phyloP scores from a whole-genome alignment of 2,888 invertebrate genomes.

The Muscina levida region DNA sequence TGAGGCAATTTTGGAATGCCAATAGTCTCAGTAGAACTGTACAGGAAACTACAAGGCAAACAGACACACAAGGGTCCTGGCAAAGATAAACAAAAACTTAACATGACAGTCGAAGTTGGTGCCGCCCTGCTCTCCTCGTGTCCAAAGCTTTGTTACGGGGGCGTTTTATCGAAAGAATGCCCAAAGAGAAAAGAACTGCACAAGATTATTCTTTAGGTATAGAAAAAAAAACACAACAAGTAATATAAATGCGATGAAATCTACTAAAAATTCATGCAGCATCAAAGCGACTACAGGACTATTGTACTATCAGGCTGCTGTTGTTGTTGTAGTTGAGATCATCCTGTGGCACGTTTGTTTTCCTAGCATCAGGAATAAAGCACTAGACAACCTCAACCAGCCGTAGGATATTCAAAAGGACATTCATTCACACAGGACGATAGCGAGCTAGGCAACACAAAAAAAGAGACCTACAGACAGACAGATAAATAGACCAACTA shows the following conservation, averaged over 20 bases:
- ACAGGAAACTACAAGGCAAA: slow-evolving; percentile 30
- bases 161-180: neutral
- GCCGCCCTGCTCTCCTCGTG: neutral
- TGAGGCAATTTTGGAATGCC: slow-evolving; percentile 48
- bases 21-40: slow-evolving; percentile 36
- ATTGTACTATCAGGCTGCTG: neutral
- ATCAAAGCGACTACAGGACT: slow-evolving; percentile 7
- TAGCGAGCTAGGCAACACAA: neutral
- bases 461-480: neutral
- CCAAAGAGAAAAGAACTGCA: neutral
- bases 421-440: slow-evolving; percentile 4
- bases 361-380: neutral
- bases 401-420: neutral
- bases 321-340: too few relatives aligned
- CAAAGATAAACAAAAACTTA: slow-evolving; percentile 55
- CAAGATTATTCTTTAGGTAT: slow-evolving; percentile 6
- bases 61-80: slow-evolving; percentile 8
- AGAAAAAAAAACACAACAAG: slow-evolving; percentile 1
- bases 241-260: slow-evolving; percentile 11
- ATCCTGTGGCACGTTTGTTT: slow-evolving; percentile 1
- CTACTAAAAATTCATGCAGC: slow-evolving; percentile 22
- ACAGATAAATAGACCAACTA: neutral
- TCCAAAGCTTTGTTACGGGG: neutral
- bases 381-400: slow-evolving; percentile 18
- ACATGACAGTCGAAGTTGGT: slow-evolving; percentile 42